phyloP scores from a whole-genome alignment of 2,113 vertebrate species.

The Regulus satrapa region DNA sequence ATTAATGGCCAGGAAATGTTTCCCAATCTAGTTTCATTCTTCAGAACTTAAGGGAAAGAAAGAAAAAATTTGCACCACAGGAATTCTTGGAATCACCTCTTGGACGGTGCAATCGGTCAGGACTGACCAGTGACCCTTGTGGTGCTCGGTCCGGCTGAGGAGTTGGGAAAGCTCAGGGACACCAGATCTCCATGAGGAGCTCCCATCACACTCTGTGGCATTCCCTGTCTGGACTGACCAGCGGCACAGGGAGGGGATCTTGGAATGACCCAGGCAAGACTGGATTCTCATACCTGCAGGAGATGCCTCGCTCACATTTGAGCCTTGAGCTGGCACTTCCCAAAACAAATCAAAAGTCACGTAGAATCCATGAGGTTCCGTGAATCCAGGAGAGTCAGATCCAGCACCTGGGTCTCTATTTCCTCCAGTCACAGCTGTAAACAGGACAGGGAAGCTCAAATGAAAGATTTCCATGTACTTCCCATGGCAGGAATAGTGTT shows the following conservation, averaged over 20 bases:
- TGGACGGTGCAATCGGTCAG: not conserved
- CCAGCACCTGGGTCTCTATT: not conserved
- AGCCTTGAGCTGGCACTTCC: not conserved
- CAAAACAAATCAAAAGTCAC: not conserved
- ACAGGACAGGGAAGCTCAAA: not conserved
- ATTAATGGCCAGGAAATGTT: not conserved
- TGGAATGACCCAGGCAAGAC: not conserved
- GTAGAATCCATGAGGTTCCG: not conserved
- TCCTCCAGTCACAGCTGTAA: not conserved
- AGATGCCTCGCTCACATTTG: not conserved
- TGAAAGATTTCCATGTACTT: not conserved
- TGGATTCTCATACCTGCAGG: not conserved
- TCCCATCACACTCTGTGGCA: not conserved
- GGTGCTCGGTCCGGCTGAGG: not conserved
- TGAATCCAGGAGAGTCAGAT: not conserved
- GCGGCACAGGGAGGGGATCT: not conserved
- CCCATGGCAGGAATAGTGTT: not conserved
- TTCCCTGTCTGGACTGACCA: fast-evolving
- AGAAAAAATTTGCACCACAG: not conserved
- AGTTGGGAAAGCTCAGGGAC: not conserved
- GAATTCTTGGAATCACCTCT: not conserved
- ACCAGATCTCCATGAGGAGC: fast-evolving
- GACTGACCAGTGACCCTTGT: not conserved
- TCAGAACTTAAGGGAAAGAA: not conserved
- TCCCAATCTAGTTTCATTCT: not conserved